Base-by-base conservation (phyloP, 2,113 vertebrate genomes). In the Atrichornis clamosus region DNA sequence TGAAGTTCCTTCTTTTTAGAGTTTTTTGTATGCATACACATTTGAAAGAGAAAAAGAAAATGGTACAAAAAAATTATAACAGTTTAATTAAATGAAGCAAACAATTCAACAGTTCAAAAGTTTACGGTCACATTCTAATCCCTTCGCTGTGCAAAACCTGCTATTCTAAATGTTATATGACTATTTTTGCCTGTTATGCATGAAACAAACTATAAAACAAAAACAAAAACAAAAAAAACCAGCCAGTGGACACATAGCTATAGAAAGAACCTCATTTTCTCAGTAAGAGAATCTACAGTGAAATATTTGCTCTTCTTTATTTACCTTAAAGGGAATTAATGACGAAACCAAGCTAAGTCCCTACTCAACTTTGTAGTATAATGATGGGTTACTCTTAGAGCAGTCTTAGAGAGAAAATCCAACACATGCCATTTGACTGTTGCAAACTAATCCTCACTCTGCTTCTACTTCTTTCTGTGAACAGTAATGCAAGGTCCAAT, bases 371-470 rank as follows among this genome's bases (percentile, higher is more conserved):
- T 96, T 93, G 87, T 89, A 96, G 64, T 50, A 86, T 35, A 67
- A 86, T 59, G 85, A 93, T 2, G 2, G 42, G 68, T 62, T 94
- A 90, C 72, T 96, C 92, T 94, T 46, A 81, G 19, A 89, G 70
- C 46, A 96, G 59, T 65, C 65, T 88, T 89, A 76, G 89, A 92
- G 77, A 97, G 72, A 80, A 98, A 98, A 97, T 97, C 97, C 96
- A 98, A 91, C 89, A 82, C 88, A 95, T 94, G 95, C 91, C 95
- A 96, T 96, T 93, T 98, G 98, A 98, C 98, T 98, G 97, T 97
- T 98, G 98, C 97, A 97, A 98, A 96, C 98, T 98, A 98, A 98
- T 98, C 96, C 96, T 93, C 91, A 78, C 65, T 89, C 82, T 88
- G 79, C 59, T 97, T 93, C 89, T 90, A 85, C 95, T 96, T 89